phyloP scores from a whole-genome alignment of 1,140 invertebrate species.

The Pygmarrhopalites habei region DNA sequence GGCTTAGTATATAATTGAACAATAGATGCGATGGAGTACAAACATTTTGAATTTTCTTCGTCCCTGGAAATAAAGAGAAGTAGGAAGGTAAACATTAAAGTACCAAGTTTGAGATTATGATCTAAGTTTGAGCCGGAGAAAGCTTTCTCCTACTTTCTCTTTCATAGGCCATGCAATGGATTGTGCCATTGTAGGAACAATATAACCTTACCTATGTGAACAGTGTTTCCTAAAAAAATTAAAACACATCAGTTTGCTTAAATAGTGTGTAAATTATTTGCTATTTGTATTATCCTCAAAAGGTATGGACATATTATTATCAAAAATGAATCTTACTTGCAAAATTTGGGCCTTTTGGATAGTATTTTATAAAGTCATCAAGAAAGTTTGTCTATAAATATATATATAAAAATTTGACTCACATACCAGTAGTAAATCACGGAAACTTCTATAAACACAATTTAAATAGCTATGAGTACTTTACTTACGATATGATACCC shows the following conservation, averaged over 20 bases:
- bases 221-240: too few species aligned
- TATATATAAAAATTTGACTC: too few species aligned
- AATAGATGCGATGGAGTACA: conserved; percentile 58
- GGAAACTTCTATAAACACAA: too few species aligned
- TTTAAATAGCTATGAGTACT: too few species aligned
- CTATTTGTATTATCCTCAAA: too few species aligned
- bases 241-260: too few species aligned
- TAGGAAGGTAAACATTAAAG: neutral
- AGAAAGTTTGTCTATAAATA: conserved; percentile 72
- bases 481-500: conserved; percentile 69
- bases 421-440: too few species aligned
- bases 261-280: too few species aligned
- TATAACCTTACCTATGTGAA: conserved; percentile 56
- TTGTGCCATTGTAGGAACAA: conserved; percentile 10
- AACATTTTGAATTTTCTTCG: conserved; percentile 53
- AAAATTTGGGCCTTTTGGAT: conserved; percentile 72
- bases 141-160: neutral
- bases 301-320: too few species aligned
- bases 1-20: conserved; percentile 63
- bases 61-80: conserved; percentile 10
- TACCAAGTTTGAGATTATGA: neutral
- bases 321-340: too few species aligned
- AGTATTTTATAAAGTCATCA: conserved; percentile 76
- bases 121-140: too few species aligned
- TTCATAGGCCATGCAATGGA: neutral